Conservation (phyloP, 2,888 invertebrate species). For the Pocota personata region DNA sequence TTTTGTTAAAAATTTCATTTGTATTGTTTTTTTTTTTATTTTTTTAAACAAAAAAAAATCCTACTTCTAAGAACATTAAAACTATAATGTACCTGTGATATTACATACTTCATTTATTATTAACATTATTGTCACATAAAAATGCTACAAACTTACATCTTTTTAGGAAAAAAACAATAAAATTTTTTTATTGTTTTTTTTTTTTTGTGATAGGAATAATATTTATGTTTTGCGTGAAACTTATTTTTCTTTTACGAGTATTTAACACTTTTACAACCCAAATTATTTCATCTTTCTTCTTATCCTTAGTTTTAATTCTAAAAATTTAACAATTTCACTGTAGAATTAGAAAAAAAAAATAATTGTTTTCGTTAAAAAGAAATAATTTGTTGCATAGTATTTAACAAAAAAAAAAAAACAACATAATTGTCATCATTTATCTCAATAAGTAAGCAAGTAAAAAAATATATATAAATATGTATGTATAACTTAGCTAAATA, state of each 20-base stretch:
- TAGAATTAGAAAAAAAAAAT: conserved; percentile 28
- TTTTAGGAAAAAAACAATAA: conserved; percentile 3
- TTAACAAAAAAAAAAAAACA: conserved; percentile 30
- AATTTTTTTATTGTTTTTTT: conserved; percentile 9
- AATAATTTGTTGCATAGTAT: conserved; percentile 73
- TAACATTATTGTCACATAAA: conserved; percentile 62
- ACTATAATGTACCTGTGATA: conserved; percentile 83
- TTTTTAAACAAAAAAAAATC: conserved; percentile 36
- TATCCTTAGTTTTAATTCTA: conserved; percentile 14
- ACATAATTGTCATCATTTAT: conserved; percentile 57
- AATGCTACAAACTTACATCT: conserved; percentile 21
- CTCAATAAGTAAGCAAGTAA: conserved; percentile 3
- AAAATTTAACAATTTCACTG: conserved; percentile 29
- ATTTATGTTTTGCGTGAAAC: conserved; percentile 39
- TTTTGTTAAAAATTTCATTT: conserved; percentile 43
- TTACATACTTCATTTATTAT: conserved; percentile 78
- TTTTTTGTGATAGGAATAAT: conserved; percentile 54
- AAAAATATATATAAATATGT: too few relatives aligned
- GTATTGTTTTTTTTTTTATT: conserved; percentile 14
- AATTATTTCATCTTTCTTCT: background rate
- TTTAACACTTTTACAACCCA: background rate
- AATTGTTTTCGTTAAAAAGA: conserved; percentile 58
- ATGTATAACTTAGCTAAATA: conserved; percentile 53
- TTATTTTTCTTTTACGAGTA: background rate
- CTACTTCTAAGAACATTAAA: conserved; percentile 76